Percentiles rank a stretch among this genome's conserved stretches.
Evolutionary conservation across 2,888 invertebrate genomes (phyloP).

Genomic region (Encarsia formosa): DNA sequence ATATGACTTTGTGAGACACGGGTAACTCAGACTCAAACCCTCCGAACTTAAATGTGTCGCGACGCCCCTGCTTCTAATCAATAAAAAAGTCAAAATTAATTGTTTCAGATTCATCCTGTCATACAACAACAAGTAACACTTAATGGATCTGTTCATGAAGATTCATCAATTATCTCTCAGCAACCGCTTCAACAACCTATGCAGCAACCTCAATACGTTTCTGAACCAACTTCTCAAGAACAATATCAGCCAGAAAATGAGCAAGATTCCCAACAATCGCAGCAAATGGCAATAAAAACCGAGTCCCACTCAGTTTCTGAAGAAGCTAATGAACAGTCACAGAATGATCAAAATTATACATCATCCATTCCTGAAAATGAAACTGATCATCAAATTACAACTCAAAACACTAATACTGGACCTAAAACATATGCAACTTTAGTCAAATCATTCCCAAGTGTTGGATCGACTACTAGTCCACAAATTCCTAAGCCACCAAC

Average conservation of each 20-base stretch:
- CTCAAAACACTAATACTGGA: constrained; percentile 49
- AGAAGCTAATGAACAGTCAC: constrained; percentile 43
- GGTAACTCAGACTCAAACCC: too few species aligned
- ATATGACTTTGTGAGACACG: too few species aligned
- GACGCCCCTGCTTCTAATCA: too few species aligned
- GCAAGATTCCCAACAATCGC: constrained; percentile 35
- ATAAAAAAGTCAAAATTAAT: neutral
- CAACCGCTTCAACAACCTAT: constrained; percentile 37
- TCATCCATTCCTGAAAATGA: constrained; percentile 48
- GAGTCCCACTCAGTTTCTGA: constrained; percentile 43
- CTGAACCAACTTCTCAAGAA: constrained; percentile 39
- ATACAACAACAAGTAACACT: constrained; percentile 44
- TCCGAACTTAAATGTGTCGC: too few species aligned
- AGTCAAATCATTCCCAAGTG: constrained; percentile 60
- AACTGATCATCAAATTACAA: constrained; percentile 49
- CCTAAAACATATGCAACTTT: constrained; percentile 87
- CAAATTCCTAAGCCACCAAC: constrained; percentile 49
- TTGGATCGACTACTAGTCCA: constrained; percentile 40
- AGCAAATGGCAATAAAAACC: constrained; percentile 33
- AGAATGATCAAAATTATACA: constrained; percentile 39
- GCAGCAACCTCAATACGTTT: constrained; percentile 39
- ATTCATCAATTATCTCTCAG: constrained; percentile 43
- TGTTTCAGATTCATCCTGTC: constrained; percentile 41
- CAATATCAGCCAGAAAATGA: constrained; percentile 46
- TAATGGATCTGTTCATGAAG: constrained; percentile 49